Conservation (phyloP, 2,113 vertebrate genomes). For the Semnornis frantzii region DNA sequence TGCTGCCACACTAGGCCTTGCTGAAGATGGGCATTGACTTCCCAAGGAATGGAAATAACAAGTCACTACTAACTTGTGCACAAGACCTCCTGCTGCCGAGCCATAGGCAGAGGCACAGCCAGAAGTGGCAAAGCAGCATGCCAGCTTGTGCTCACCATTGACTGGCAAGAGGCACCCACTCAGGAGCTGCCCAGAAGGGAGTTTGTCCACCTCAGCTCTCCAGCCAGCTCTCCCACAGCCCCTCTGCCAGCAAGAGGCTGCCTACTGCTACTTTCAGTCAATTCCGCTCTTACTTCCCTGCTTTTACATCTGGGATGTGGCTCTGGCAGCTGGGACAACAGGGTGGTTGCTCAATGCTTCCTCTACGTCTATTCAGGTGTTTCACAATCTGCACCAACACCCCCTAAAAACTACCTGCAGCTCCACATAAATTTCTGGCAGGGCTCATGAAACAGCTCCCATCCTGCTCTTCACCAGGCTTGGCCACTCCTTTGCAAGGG, state of each 20-base stretch:
- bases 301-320: background rate
- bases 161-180: background rate
- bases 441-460: background rate
- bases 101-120: background rate
- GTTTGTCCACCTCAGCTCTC: background rate
- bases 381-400: slow-evolving; percentile 10
- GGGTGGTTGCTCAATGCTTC: background rate
- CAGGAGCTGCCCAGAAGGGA: background rate
- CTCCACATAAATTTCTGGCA: background rate
- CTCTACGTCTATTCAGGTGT: background rate
- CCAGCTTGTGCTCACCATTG: background rate
- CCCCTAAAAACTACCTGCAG: background rate
- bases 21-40: background rate
- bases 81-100: background rate
- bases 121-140: background rate
- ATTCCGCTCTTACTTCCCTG: background rate
- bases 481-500: background rate
- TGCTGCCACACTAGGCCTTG: background rate
- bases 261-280: accelerated
- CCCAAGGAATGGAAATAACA: background rate
- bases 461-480: accelerated
- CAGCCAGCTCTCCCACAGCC: background rate
- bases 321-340: background rate
- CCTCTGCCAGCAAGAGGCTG: background rate
- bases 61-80: background rate